Evolutionary conservation across 2,797 vertebrate species (phyloP).

Genomic region (Ctenopoma multispine): DNA sequence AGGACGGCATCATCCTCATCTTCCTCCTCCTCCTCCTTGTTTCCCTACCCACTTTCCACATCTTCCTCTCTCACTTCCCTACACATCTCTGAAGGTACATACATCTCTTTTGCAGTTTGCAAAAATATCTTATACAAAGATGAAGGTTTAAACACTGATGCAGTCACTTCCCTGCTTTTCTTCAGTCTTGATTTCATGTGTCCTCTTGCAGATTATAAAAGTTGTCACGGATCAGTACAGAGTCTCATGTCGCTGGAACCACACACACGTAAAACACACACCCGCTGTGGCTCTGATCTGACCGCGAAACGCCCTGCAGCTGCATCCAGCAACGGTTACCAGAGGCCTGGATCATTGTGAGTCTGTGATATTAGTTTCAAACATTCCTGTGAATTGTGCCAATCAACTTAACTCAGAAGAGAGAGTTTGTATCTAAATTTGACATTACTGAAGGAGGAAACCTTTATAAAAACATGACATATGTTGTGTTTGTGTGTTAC

Average conservation of each 20-base stretch:
- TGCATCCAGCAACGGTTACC: conserved; percentile 92
- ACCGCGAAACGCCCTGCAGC: conserved; percentile 86
- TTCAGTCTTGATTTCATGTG: conserved; percentile 10
- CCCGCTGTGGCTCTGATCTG: conserved; percentile 81
- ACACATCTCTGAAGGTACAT: conserved; percentile 87
- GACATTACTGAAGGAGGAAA: not conserved
- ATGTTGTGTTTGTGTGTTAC: conserved; percentile 60
- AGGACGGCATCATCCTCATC: conserved; percentile 89
- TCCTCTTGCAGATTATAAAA: conserved; percentile 89
- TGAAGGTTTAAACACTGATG: not conserved
- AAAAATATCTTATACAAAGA: not conserved
- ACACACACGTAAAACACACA: conserved; percentile 56
- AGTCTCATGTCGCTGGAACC: conserved; percentile 91
- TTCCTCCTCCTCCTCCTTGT: conserved; percentile 86
- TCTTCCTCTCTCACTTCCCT: conserved; percentile 93
- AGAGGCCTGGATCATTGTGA: conserved; percentile 94
- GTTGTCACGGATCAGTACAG: conserved; percentile 93
- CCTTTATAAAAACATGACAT: not conserved
- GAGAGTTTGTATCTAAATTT: too few relatives aligned
- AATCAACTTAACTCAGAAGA: too few relatives aligned
- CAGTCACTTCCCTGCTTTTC: not conserved
- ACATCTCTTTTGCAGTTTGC: not conserved
- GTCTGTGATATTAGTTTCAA: conserved; percentile 44
- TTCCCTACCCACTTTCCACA: conserved; percentile 82
- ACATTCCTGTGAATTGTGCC: too few relatives aligned